These are phyloP conservation scores for Drosophila niveifrons DNA, from an alignment of 2,888 invertebrate species.

Conservation along the genomic window DNA sequence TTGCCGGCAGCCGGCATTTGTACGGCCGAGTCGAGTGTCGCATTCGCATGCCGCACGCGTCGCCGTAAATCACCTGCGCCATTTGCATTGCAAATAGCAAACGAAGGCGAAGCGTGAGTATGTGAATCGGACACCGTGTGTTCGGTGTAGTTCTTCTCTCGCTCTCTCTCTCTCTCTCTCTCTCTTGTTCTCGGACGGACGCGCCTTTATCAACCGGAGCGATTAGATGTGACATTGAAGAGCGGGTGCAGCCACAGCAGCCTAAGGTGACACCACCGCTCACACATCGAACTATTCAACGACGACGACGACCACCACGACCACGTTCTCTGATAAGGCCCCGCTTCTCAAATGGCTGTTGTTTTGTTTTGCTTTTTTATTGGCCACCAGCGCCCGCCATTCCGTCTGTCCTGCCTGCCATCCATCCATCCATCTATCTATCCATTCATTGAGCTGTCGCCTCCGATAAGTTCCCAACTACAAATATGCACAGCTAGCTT, in stretches of 20 bases:
- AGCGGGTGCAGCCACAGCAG: constrained; percentile 51
- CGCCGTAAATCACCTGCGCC: constrained; percentile 61
- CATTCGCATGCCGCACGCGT: constrained; percentile 66
- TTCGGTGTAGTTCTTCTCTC: too few species aligned
- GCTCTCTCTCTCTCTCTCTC: background rate
- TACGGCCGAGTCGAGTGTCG: constrained; percentile 41
- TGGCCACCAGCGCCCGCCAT: background rate
- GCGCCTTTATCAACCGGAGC: constrained; percentile 54
- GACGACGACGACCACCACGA: too few species aligned
- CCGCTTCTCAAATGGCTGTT: background rate
- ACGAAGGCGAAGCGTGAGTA: background rate
- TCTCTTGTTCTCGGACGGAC: constrained; percentile 29
- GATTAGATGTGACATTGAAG: constrained; percentile 52
- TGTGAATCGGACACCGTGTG: too few species aligned
- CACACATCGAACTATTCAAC: constrained; percentile 5
- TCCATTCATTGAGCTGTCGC: constrained; percentile 17
- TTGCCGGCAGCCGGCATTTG: constrained; percentile 61
- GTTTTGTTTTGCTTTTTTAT: constrained; percentile 5
- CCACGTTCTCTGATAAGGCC: constrained; percentile 28
- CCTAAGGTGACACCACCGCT: constrained; percentile 25
- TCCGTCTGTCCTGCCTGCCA: too few species aligned
- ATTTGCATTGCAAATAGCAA: constrained; percentile 73
- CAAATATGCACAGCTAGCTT: constrained; percentile 2
- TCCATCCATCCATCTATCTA: background rate
- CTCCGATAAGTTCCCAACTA: constrained; percentile 32